These are phyloP conservation scores for Knipowitschia caucasica DNA, from an alignment of 2,797 vertebrate genomes.

Conservation along the genomic window DNA sequence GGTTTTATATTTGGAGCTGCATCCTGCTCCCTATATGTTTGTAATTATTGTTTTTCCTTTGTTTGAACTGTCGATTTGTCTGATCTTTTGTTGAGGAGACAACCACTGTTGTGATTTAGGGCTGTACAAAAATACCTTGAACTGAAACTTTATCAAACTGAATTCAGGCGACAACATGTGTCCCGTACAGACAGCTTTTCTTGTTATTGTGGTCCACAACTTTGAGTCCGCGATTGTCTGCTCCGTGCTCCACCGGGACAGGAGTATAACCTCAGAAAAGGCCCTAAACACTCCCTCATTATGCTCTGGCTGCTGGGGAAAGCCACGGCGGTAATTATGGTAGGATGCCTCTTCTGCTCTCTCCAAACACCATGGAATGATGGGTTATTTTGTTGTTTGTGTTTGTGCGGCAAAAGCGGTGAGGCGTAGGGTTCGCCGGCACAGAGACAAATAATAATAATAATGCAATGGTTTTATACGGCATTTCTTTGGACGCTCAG, in stretches of 20 bases:
- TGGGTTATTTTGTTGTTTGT: constrained; percentile 51
- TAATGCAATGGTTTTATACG: too few species aligned
- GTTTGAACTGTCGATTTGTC: too few species aligned
- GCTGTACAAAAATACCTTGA: too few species aligned
- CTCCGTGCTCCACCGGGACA: constrained; percentile 37
- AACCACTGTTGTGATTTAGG: too few species aligned
- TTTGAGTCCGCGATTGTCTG: constrained; percentile 34
- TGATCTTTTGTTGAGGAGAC: too few species aligned
- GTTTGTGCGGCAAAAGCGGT: constrained; percentile 26
- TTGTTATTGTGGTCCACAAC: constrained; percentile 59
- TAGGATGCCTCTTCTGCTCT: constrained; percentile 20
- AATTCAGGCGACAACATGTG: constrained; percentile 27
- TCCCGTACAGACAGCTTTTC: constrained; percentile 39
- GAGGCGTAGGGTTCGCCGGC: too few species aligned
- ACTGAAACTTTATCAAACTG: too few species aligned
- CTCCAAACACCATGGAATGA: constrained; percentile 30
- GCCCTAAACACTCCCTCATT: constrained; percentile 53
- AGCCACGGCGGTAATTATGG: constrained; percentile 56
- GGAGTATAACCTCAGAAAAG: constrained; percentile 56
- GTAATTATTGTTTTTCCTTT: too few species aligned
- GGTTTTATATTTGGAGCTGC: too few species aligned
- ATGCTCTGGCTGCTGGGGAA: constrained; percentile 39
- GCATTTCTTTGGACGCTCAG: too few species aligned
- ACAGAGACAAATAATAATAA: too few species aligned
- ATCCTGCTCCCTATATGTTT: too few species aligned